Evolutionary conservation across 2,888 invertebrate genomes (phyloP).

Genomic region (Physocephala rufipes): DNA sequence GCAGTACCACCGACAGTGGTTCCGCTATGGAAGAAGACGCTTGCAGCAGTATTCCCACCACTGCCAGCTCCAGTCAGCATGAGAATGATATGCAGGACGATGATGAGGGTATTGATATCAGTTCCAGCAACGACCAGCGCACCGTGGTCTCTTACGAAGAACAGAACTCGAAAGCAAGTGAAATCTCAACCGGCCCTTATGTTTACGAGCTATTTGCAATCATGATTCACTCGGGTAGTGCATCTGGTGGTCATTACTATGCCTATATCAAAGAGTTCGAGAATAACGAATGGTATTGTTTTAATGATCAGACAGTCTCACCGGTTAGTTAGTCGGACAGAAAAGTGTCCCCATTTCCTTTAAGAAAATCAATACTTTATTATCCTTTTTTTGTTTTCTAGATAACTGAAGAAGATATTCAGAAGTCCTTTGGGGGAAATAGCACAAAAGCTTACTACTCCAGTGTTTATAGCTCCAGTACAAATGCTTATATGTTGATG

Average conservation of each 20-base stretch:
- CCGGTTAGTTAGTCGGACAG: slow-evolving; percentile 67
- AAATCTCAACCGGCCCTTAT: slow-evolving; percentile 71
- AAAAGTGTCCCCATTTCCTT: not conserved
- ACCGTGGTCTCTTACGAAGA: slow-evolving; percentile 50
- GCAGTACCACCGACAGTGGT: slow-evolving; percentile 75
- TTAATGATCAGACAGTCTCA: slow-evolving; percentile 86
- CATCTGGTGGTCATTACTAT: slow-evolving; percentile 90
- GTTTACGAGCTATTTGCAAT: slow-evolving; percentile 88
- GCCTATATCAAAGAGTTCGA: slow-evolving; percentile 87
- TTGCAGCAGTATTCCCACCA: slow-evolving; percentile 64
- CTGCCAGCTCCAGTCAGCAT: slow-evolving; percentile 63
- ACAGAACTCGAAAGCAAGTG: slow-evolving; percentile 55
- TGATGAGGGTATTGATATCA: slow-evolving; percentile 76
- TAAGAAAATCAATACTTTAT: too few species aligned
- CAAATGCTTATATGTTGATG: slow-evolving; percentile 92
- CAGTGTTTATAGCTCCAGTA: slow-evolving; percentile 80
- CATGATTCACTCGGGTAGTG: slow-evolving; percentile 92
- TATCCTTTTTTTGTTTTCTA: slow-evolving; percentile 55
- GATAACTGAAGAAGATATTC: slow-evolving; percentile 83
- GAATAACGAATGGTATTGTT: slow-evolving; percentile 83
- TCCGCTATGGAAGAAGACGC: slow-evolving; percentile 76
- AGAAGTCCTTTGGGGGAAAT: slow-evolving; percentile 85
- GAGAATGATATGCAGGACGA: slow-evolving; percentile 69
- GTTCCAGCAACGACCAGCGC: slow-evolving; percentile 65
- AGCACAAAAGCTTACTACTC: slow-evolving; percentile 76